Evolutionary conservation across 2,113 vertebrate genomes (phyloP).

Genomic region (Atherinomorus stipes): DNA sequence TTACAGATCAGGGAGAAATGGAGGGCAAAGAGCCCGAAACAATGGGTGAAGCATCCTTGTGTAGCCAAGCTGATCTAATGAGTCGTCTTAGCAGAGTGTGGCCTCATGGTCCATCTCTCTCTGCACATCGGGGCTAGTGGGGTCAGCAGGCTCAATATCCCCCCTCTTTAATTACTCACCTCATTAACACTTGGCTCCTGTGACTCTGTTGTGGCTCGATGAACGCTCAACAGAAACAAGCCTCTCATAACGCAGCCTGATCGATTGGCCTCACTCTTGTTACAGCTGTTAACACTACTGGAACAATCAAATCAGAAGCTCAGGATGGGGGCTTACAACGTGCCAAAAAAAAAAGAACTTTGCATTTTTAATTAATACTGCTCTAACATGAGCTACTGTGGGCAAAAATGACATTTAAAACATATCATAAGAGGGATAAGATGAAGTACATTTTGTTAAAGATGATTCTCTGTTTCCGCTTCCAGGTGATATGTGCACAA

Average conservation of each 20-base stretch:
- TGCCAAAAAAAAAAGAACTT: background rate
- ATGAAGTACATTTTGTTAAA: background rate
- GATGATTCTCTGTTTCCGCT: slow-evolving; percentile 6
- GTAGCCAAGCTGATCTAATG: slow-evolving; percentile 63
- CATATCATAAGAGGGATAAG: background rate
- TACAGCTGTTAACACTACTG: slow-evolving; percentile 48
- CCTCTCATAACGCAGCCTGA: slow-evolving; percentile 56
- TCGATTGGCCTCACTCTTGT: slow-evolving; percentile 50
- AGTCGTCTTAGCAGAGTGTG: slow-evolving; percentile 48
- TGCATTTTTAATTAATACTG: background rate
- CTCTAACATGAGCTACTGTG: background rate
- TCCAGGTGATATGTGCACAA: background rate
- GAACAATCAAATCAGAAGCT: slow-evolving; percentile 26
- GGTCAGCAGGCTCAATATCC: slow-evolving; percentile 71
- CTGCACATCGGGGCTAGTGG: slow-evolving; percentile 49
- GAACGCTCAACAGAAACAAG: slow-evolving; percentile 30
- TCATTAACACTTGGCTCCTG: slow-evolving; percentile 74
- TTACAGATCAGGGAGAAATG: slow-evolving; percentile 28
- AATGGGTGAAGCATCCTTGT: slow-evolving; percentile 24
- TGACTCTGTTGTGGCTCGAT: slow-evolving; percentile 47
- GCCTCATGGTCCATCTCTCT: slow-evolving; percentile 47
- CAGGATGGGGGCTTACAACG: background rate
- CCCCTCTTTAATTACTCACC: slow-evolving; percentile 76
- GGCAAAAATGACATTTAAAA: background rate
- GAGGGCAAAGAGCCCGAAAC: slow-evolving; percentile 14